Base-by-base conservation (phyloP, 2,797 vertebrate species). In the Pygocentrus nattereri region DNA sequence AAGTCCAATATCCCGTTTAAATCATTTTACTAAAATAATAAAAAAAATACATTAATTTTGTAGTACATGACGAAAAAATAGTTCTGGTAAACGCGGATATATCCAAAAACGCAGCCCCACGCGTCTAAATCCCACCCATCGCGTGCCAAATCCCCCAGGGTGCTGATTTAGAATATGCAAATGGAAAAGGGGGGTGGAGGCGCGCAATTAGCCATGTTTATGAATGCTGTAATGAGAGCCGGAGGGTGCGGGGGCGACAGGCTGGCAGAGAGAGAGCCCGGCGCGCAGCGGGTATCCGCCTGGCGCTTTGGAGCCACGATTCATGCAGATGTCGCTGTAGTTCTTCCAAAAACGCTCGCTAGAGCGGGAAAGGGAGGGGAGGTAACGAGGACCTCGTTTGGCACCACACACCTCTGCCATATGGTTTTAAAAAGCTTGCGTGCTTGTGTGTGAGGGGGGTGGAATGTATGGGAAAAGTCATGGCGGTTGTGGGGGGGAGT, bases 311-410 rank as follows among this genome's bases (percentile, higher is more conserved):
- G 93, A 95, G 87, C 95, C 93, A 88, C 89, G 93, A 96, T 94
- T 97, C 98, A 99, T 97, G 97, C 97, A 99, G 98, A 98, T 98
- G 98, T 99, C 97, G 98, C 97, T 99, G 97, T 98, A 98, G 98
- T 97, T 96, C 98, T 98, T 97, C 95, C 94, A 94, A 98, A 98
- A 95, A 68, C 54, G 93, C 93, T 89, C 85, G 92, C 93, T 95
- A 92, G 92, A 95, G 88, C 84, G 30, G 59, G 79, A 89, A 88
- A 79, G 88, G 87, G 89, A 94, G 94, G 91, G 92, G 91, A 89
- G 91, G 89, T 93, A 95, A 94, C 90, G 91, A 94, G 91, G 84
- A 92, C 88, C 90, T 95, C 91, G 90, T 95, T 95, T 94, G 92
- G 91, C 88, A 93, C 93, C 89, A 52, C 74, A 91, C 92, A 93